Evolutionary conservation across 1,140 invertebrate genomes (phyloP), one percentile per base, ranked within the genome.

Genomic region (Meloidogyne floridensis): DNA sequence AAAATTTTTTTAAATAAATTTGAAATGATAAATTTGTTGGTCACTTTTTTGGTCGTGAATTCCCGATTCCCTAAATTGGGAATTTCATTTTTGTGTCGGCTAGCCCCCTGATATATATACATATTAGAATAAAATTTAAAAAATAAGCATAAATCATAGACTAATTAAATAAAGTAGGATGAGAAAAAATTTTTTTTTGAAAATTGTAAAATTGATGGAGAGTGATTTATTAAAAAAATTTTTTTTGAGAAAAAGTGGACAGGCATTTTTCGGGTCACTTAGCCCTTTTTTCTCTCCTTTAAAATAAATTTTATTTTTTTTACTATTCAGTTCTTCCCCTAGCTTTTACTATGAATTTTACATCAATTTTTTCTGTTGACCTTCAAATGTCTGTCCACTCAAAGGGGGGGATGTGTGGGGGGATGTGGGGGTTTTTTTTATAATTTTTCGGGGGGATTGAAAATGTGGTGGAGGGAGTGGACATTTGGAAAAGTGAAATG

Each of bases 301-400:
- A 8, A 47, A 77, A 69, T 69, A 79, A 79, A 79, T 79, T 32
- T 53, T 72, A 79, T 71, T 79, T 79, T 71, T 70, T 78, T 65
- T 8, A 70, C 20, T 15, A 15, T 59, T 59, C 13, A 3, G 32
- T 32, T 32, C n/a, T 65, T 2, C 7, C 43, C 7, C 47, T 47
- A 47, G 32, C 2, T 65, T 65, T 65, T 65, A 65, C 15, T 53
- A 32, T n/a, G 54, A 56, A 32, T 47, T 65, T 47, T 65, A 65
- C 59, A 65, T 65, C 15, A n/a, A 65, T n/a, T 65, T 65, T 65
- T 6, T 8, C 10, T 59, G 13, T 59, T 59, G 56, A 59, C 56
- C 56, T 59, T 59, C 56, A 59, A 54, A 54, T 65, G 5, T 65
- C 4, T 65, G 59, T 65, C 59, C 59, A 65, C 15, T 65, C n/a